Evolutionary conservation across 2,113 vertebrate genomes (phyloP).

Genomic region (Australoheros scitulus): DNA sequence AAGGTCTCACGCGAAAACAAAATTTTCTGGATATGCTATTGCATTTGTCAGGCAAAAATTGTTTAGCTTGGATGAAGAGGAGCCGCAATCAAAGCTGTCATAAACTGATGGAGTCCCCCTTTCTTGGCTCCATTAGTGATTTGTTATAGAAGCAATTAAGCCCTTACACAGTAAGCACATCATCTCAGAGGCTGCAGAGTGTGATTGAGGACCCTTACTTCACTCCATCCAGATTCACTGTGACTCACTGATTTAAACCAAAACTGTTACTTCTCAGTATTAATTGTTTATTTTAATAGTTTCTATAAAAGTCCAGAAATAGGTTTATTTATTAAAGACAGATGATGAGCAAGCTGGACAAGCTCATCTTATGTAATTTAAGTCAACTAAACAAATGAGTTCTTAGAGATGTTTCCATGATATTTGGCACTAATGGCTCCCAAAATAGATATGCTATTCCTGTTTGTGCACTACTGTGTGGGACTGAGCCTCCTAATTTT

Average conservation of each 20-base stretch:
- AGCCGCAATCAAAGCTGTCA: slow-evolving; percentile 75
- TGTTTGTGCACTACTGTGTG: slow-evolving; percentile 56
- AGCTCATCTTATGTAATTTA: neutral
- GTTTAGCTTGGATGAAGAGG: slow-evolving; percentile 77
- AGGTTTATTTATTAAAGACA: slow-evolving; percentile 20
- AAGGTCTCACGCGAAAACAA: slow-evolving; percentile 72
- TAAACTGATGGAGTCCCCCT: slow-evolving; percentile 73
- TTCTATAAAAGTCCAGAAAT: slow-evolving; percentile 17
- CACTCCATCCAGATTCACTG: neutral
- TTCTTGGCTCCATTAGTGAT: slow-evolving; percentile 63
- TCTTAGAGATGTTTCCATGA: slow-evolving; percentile 2
- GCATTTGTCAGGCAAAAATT: slow-evolving; percentile 73
- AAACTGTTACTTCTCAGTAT: slow-evolving; percentile 12
- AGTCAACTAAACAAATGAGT: slow-evolving; percentile 23
- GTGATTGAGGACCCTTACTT: slow-evolving; percentile 37
- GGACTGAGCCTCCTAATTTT: neutral
- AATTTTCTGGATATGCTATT: slow-evolving; percentile 69
- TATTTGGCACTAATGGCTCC: slow-evolving; percentile 16
- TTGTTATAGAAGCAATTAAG: slow-evolving; percentile 73
- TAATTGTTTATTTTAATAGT: slow-evolving; percentile 22
- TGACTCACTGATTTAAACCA: slow-evolving; percentile 8
- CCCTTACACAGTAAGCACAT: slow-evolving; percentile 54
- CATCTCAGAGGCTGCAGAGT: slow-evolving; percentile 27
- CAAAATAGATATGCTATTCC: slow-evolving; percentile 8
- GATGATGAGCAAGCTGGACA: slow-evolving; percentile 7